Evolutionary conservation across 2,888 invertebrate species (phyloP).

Genomic region (Dicranocentrus wangi): DNA sequence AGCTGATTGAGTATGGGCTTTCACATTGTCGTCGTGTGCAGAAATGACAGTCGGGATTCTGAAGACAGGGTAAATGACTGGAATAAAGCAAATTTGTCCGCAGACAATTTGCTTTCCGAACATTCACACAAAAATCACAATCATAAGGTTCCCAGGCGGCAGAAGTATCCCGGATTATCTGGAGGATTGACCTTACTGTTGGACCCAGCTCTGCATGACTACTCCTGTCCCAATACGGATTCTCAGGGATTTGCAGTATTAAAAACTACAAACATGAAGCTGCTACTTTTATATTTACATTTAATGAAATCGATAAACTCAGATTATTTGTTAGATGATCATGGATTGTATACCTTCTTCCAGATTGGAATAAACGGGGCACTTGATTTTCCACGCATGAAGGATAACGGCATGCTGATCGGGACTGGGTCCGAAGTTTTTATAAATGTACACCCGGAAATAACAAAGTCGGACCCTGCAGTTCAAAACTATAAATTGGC

Average conservation of each 20-base stretch:
- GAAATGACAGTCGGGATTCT: too few species aligned
- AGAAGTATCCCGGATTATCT: constrained; percentile 67
- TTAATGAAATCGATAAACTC: too few species aligned
- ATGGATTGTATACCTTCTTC: too few species aligned
- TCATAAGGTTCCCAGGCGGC: constrained; percentile 60
- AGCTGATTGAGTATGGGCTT: too few species aligned
- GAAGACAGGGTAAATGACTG: constrained; percentile 25
- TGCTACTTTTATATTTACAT: too few species aligned
- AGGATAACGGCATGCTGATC: constrained; percentile 61
- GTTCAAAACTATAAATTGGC: constrained; percentile 21
- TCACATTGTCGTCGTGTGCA: too few species aligned
- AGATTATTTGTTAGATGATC: too few species aligned
- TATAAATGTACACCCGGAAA: constrained; percentile 52
- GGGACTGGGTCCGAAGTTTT: constrained; percentile 38
- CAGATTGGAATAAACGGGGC: constrained; percentile 20
- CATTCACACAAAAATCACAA: constrained; percentile 14
- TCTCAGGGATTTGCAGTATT: constrained; percentile 38
- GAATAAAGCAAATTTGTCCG: constrained; percentile 20
- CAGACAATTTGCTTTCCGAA: too few species aligned
- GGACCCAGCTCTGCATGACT: constrained; percentile 69
- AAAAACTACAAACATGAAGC: too few species aligned
- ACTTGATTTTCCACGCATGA: constrained; percentile 43
- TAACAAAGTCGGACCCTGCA: constrained; percentile 56
- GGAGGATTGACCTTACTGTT: constrained; percentile 70
- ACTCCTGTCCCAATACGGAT: constrained; percentile 69